A percentile compares a stretch with the other conserved stretches of the same genome.
Evolutionary conservation across 2,888 invertebrate species (phyloP).

Genomic region (Tanaodytes sp.): DNA sequence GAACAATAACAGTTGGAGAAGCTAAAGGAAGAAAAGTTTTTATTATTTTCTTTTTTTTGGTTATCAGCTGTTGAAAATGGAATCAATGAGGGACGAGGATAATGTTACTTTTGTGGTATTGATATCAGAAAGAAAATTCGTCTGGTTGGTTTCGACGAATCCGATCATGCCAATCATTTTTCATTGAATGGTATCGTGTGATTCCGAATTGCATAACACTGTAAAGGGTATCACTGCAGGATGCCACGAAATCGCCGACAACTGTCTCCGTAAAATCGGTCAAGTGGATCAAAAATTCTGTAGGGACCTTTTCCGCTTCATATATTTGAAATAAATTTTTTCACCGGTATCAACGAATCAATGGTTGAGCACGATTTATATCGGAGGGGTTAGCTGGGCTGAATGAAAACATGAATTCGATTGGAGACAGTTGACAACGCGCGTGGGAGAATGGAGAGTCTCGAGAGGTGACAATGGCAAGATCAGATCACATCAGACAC

Average conservation of each 20-base stretch:
- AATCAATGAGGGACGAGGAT: too few species aligned
- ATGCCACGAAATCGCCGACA: conserved; percentile 57
- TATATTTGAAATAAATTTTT: conserved; percentile 56
- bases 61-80: background rate
- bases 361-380: conserved; percentile 50
- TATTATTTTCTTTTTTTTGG: background rate
- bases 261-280: conserved; percentile 63
- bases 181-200: conserved; percentile 16
- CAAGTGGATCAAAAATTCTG: conserved; percentile 62
- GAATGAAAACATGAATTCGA: conserved; percentile 52
- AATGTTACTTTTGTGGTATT: background rate
- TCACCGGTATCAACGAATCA: conserved; percentile 51
- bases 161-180: conserved; percentile 47
- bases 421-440: conserved; percentile 54
- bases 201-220: conserved; percentile 40
- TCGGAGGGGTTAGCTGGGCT: conserved; percentile 42
- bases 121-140: conserved; percentile 8
- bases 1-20: too few species aligned
- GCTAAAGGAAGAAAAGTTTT: too few species aligned
- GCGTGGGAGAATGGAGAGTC: conserved; percentile 68
- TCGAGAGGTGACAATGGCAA: conserved; percentile 58
- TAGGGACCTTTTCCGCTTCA: conserved; percentile 50
- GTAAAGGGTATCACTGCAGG: conserved; percentile 52
- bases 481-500: conserved; percentile 48
- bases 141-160: conserved; percentile 14